Evolutionary conservation across 1,140 invertebrate species (phyloP), one percentile per base, ranked within the genome.

Genomic region (Anastrepha obliqua): DNA sequence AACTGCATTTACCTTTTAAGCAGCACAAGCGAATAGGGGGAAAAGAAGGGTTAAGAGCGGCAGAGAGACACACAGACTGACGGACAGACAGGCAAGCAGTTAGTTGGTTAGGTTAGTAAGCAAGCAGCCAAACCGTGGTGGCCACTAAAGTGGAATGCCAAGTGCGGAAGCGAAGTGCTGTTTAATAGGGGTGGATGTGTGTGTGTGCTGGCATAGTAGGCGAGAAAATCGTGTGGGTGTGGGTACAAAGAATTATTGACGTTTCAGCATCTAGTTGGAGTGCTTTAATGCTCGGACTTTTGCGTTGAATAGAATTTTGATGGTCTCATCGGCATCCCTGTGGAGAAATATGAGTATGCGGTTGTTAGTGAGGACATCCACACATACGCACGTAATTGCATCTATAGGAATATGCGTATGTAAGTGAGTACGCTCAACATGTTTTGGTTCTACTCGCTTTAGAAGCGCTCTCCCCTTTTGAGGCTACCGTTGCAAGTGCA

Each of bases 1-100:
- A 81, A 51, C 74, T 55, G 74, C 74, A 20, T 81, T 55, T 81
- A 55, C 44, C 47, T 20, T 55, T 9, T 67, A 67, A 20, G 64
- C n/a, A 67, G 17, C 64, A 29, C 39, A 67, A 39, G 6, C 29
- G 29, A 67, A 17, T 39, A 17, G 17, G 29, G 9, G 7, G 20
- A 13, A 3, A 17, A 62, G 60, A 7, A 11, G 64, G 6, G 5
- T 3, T 9, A 6, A 6, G 47, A 44, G 5, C 5, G 44, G 67
- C 67, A 29, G 9, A 5, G 0, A 74, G 39, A 15, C 29, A n/a
- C 17, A 44, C 39, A 44, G 5, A 47, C 3, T 15, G 2, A 7
- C 17, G 44, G 13, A 44, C 13, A 74, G 9, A 8, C 42, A n/a
- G 4, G 4, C 42, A 51, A 74, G 70, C 0, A 70, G 39, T 9